Evolutionary conservation across 2,113 vertebrate species (phyloP).

Genomic region (Herpetotheres cachinnans): DNA sequence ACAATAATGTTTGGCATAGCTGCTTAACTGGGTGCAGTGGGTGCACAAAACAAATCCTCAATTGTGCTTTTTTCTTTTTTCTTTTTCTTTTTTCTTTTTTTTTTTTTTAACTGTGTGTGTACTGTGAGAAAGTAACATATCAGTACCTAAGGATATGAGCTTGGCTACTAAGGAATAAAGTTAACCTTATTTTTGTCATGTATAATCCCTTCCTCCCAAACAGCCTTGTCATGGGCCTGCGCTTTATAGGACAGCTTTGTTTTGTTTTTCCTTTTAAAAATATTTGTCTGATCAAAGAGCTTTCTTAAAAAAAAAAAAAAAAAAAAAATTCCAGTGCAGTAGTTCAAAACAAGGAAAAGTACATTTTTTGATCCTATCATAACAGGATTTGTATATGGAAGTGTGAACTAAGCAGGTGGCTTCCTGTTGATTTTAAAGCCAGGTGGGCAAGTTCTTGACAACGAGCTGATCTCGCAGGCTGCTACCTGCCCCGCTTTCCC

Average conservation of each 20-base stretch:
- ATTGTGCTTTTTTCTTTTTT: background rate
- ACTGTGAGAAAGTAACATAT: background rate
- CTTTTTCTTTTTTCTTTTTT: too few relatives aligned
- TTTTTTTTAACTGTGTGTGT: background rate
- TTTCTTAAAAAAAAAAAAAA: background rate
- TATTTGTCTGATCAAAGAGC: conserved; percentile 37
- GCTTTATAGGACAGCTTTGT: background rate
- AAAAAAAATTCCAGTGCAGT: background rate
- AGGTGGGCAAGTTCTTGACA: conserved; percentile 39
- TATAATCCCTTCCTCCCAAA: background rate
- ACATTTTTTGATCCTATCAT: conserved; percentile 29
- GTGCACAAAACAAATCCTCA: background rate
- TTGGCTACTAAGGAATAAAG: background rate
- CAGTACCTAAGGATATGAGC: background rate
- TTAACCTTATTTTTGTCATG: background rate
- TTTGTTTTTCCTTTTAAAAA: conserved; percentile 45
- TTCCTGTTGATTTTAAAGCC: conserved; percentile 59
- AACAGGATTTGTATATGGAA: conserved; percentile 58
- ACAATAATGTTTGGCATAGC: background rate
- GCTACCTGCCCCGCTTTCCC: background rate
- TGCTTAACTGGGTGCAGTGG: background rate
- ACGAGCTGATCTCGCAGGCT: background rate
- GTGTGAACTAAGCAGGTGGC: conserved; percentile 46
- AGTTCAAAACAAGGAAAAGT: conserved; percentile 58
- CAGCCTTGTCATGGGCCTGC: background rate